These are phyloP conservation scores for Microplitis mediator DNA, from an alignment of 1,140 invertebrate genomes.

Conservation along the genomic window DNA sequence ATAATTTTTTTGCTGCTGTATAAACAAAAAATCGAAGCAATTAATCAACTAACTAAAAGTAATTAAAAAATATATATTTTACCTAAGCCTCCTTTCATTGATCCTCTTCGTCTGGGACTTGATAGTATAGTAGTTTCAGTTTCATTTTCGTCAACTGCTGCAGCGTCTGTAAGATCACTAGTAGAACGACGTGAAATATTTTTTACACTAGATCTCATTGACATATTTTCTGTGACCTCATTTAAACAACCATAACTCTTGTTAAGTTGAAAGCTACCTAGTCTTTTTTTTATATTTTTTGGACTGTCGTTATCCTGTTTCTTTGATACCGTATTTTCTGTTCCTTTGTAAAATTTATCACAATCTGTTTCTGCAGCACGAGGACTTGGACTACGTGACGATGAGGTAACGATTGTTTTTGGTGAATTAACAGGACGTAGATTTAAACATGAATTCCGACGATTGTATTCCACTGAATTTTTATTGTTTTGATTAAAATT, in stretches of 20 bases:
- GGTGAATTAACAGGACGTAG: conserved; percentile 41
- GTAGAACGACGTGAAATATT: conserved; percentile 68
- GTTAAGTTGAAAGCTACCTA: conserved; percentile 39
- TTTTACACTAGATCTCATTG: conserved; percentile 30
- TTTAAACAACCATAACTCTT: conserved; percentile 51
- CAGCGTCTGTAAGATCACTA: conserved; percentile 72
- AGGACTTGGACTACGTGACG: conserved; percentile 24
- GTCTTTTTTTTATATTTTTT: conserved; percentile 30
- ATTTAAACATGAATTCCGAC: conserved; percentile 44
- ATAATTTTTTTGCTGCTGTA: no score
- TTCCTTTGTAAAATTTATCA: conserved; percentile 2
- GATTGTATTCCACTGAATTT: conserved; percentile 34
- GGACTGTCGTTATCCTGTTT: conserved; percentile 26
- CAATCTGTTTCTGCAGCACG: conserved; percentile 4
- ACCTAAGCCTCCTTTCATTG: conserved; percentile 69
- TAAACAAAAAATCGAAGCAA: not conserved
- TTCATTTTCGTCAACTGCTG: conserved; percentile 47
- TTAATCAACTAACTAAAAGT: not conserved
- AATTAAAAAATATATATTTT: conserved; percentile 21
- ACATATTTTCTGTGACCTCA: conserved; percentile 27
- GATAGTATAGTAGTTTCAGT: conserved; percentile 68
- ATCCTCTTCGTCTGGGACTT: conserved; percentile 66
- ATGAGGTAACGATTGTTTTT: conserved; percentile 37
- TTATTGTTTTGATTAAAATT: conserved; percentile 39
- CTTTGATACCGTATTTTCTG: conserved; percentile 11